Evolutionary conservation across 1,140 invertebrate genomes (phyloP), one percentile per base, ranked within the genome.

Genomic region (Zaprionus lachaisei): DNA sequence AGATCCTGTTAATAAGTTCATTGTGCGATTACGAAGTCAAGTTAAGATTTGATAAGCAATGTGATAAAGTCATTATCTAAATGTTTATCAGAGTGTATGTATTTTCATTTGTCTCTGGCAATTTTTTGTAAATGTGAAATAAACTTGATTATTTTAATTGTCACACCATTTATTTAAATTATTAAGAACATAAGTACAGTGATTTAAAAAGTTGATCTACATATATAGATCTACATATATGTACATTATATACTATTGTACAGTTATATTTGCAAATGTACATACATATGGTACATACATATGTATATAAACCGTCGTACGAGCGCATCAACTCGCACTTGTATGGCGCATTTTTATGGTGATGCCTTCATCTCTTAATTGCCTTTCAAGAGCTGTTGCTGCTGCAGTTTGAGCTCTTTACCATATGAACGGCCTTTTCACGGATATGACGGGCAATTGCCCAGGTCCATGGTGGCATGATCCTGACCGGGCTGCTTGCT

Each of bases 361-460:
- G 62, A 38, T 55, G 38, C 17, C 55, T 55, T 62, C 57, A 71
- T 64, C 51, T 77, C 83, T 83, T 80, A 83, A 83, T 84, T 83
- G 81, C 51, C 63, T 67, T 77, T 84, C 68, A 77, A 83, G 81
- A 76, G 81, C 62, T 49, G 47, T 17, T 38, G 24, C 34, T 24
- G 34, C 24, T 58, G 70, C 44, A 44, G 66, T 67, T 63, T 49
- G 62, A 51, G 47, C 47, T 51, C 47, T 65, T 81, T 81, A 81
- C 66, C 79, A 80, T 77, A 72, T 81, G 79, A 76, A 76, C 76
- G 80, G 64, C 34, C 63, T 47, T 68, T 64, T 63, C 73, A 56
- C 28, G 73, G 73, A 54, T 56, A 67, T 81, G 79, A 81, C 57
- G 73, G 55, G 22, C 79, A 81, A 68, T 81, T 71, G 64, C 24